phyloP scores from a whole-genome alignment of 2,113 vertebrate species.

The Urocynchramus pylzowi region DNA sequence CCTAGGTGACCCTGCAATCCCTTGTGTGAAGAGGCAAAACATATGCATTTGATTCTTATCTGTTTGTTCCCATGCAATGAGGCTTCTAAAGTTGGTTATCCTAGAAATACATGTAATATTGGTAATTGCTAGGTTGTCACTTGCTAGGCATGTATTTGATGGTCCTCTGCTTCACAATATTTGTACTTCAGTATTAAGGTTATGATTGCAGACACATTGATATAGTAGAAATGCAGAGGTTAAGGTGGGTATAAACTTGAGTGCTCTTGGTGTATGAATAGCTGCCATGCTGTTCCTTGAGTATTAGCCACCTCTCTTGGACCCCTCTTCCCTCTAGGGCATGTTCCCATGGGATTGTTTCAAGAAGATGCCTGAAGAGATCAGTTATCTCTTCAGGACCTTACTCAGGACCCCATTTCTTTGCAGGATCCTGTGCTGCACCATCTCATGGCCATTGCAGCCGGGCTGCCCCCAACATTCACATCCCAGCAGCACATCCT shows the following conservation, averaged over 20 bases:
- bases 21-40: neutral
- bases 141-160: neutral
- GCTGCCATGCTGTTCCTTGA: neutral
- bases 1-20: neutral
- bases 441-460: neutral
- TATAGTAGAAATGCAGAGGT: neutral
- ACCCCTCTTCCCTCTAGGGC: neutral
- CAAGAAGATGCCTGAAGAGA: no score
- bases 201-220: neutral
- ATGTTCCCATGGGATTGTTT: neutral
- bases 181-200: neutral
- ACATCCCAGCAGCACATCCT: neutral
- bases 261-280: neutral
- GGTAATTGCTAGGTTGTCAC: neutral
- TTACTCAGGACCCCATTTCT: neutral
- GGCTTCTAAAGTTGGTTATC: neutral
- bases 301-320: neutral
- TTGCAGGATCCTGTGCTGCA: neutral
- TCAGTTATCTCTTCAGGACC: neutral
- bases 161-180: neutral
- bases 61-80: neutral
- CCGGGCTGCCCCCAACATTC: neutral
- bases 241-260: neutral
- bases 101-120: neutral
- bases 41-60: neutral